phyloP scores from a whole-genome alignment of 2,797 vertebrate species.

The Sylvia borin region DNA sequence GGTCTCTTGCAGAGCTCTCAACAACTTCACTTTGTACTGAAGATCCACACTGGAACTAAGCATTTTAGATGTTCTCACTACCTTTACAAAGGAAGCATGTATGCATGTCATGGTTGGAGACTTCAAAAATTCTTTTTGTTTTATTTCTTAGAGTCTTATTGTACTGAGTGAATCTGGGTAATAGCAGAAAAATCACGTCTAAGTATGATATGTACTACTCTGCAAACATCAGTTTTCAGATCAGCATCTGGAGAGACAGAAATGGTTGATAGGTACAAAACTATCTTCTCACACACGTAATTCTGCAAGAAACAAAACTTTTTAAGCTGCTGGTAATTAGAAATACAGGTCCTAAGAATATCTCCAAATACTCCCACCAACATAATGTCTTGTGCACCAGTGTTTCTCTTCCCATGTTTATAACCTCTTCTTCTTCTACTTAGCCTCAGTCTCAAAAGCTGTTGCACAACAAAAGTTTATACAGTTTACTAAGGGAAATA shows the following conservation, averaged over 20 bases:
- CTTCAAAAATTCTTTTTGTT: not conserved
- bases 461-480: not conserved
- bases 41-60: not conserved
- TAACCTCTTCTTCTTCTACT: not conserved
- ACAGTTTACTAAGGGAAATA: not conserved
- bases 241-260: not conserved
- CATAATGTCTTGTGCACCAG: not conserved
- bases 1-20: not conserved
- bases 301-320: not conserved
- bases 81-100: not conserved
- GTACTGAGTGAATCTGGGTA: not conserved
- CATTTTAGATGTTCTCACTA: not conserved
- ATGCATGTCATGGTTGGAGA: not conserved
- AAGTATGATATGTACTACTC: fast-evolving
- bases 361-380: not conserved
- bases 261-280: not conserved
- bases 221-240: not conserved
- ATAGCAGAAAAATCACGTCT: not conserved
- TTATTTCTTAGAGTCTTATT: not conserved
- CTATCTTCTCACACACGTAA: not conserved
- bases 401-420: not conserved
- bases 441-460: not conserved
- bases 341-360: not conserved
- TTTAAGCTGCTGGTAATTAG: not conserved
- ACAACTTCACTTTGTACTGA: not conserved